Conservation (phyloP, 2,888 invertebrate species). For the Odontomyia ornata region DNA sequence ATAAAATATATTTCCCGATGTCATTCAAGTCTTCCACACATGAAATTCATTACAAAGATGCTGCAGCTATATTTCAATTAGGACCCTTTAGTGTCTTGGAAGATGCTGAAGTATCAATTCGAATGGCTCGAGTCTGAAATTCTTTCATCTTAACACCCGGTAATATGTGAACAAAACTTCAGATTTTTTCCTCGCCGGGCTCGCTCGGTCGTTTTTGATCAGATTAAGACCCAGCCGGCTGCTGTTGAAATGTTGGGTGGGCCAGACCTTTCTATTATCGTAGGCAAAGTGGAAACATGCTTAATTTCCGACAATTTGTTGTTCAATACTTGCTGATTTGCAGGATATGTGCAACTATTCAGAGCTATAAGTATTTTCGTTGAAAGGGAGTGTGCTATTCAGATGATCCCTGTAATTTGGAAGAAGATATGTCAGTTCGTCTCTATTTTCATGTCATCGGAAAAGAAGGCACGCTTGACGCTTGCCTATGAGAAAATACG, state of each 20-base stretch:
- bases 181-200: constrained; percentile 16
- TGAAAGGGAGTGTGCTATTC: neutral
- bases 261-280: constrained; percentile 16
- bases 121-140: constrained; percentile 33
- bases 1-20: constrained; percentile 33
- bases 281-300: constrained; percentile 44
- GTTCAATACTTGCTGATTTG: constrained; percentile 40
- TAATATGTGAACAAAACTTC: neutral
- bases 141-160: constrained; percentile 31
- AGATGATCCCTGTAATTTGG: constrained; percentile 15
- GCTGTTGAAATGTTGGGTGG: constrained; percentile 33
- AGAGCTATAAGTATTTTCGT: constrained; percentile 29
- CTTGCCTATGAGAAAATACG: neutral
- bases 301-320: constrained; percentile 45
- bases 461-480: neutral
- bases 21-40: constrained; percentile 14
- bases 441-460: neutral
- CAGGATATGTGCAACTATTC: constrained; percentile 22
- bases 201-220: constrained; percentile 9
- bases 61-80: constrained; percentile 31
- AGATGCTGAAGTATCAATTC: neutral
- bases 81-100: neutral
- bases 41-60: neutral
- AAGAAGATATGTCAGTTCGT: neutral
- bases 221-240: constrained; percentile 12